Percentiles rank a stretch among this genome's conserved stretches.
Conservation (phyloP, 2,888 invertebrate species). For the Seira sanloemensis region DNA sequence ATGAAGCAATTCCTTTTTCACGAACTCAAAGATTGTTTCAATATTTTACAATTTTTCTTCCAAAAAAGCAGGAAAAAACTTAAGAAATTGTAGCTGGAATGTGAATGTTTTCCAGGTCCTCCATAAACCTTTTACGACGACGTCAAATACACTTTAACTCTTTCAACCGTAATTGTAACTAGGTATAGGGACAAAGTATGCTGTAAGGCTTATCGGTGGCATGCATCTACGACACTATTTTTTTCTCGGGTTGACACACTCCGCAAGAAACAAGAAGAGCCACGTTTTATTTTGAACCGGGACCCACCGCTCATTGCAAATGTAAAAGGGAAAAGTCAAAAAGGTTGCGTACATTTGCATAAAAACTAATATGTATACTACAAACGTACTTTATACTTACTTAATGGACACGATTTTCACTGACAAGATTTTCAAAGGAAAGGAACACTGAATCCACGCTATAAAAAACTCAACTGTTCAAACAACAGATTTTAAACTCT, state of each 20-base stretch:
- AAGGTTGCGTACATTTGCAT: neutral
- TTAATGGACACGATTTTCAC: no score
- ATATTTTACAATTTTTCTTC: no score
- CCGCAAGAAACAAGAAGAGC: conserved; percentile 11
- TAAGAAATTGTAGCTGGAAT: no score
- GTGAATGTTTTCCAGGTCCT: no score
- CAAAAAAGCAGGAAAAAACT: no score
- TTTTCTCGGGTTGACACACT: conserved; percentile 42
- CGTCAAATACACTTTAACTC: neutral
- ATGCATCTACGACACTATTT: conserved; percentile 40
- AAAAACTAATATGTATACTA: neutral
- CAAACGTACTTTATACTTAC: conserved; percentile 1
- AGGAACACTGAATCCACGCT: conserved; percentile 13
- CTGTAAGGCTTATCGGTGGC: neutral
- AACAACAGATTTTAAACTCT: neutral
- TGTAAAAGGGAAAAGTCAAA: neutral
- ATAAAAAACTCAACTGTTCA: conserved; percentile 22
- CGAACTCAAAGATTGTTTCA: no score
- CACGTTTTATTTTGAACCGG: conserved; percentile 47
- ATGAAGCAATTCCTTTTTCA: no score
- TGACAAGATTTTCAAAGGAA: no score
- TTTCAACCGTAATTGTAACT: neutral
- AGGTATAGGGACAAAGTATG: neutral
- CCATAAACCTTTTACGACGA: no score
- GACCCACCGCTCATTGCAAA: conserved; percentile 62